A percentile compares a stretch with the other conserved stretches of the same genome.
Conservation (phyloP, 2,113 vertebrate genomes). For the Sylvia atricapilla region DNA sequence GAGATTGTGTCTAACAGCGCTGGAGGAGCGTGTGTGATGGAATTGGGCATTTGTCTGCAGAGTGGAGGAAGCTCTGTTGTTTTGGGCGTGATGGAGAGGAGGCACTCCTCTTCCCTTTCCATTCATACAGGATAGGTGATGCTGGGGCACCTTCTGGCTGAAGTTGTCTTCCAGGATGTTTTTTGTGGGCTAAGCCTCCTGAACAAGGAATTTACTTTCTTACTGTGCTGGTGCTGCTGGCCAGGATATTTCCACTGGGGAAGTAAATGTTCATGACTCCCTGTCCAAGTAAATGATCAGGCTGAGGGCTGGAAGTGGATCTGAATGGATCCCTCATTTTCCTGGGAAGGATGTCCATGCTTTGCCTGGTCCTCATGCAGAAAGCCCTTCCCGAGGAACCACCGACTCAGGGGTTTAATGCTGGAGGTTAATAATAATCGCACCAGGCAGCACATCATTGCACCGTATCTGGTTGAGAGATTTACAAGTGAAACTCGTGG, state of each 20-base stretch:
- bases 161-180: fast-evolving
- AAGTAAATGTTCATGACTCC: fast-evolving
- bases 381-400: background rate
- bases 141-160: background rate
- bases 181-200: background rate
- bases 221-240: background rate
- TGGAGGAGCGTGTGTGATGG: fast-evolving
- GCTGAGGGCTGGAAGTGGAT: background rate
- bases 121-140: fast-evolving
- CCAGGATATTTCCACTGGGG: background rate
- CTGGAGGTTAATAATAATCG: constrained; percentile 69
- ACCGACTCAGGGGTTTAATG: background rate
- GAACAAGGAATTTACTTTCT: background rate
- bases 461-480: constrained; percentile 72
- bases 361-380: background rate
- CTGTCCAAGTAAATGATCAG: fast-evolving
- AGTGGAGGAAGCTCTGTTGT: background rate
- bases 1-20: fast-evolving
- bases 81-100: background rate
- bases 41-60: background rate
- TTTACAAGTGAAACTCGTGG: constrained; percentile 74
- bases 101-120: background rate
- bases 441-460: constrained; percentile 67
- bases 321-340: background rate
- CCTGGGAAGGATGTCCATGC: background rate